Conservation (phyloP, 2,888 invertebrate species). For the Nymphalis c-album region DNA sequence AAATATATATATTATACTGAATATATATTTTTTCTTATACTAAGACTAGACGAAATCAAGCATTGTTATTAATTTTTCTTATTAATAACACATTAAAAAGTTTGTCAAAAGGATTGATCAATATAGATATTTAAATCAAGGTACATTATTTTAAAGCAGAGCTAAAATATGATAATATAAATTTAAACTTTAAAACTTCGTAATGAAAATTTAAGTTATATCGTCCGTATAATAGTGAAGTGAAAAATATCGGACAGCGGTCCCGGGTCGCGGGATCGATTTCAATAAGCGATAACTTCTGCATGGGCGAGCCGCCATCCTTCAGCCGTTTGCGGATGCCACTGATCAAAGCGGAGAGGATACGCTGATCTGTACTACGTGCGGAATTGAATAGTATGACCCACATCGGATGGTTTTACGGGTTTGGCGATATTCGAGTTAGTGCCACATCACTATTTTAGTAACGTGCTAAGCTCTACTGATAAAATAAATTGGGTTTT, state of each 20-base stretch:
- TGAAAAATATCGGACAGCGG: slow-evolving; percentile 38
- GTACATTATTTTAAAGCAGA: not conserved
- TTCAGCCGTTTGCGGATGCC: slow-evolving; percentile 50
- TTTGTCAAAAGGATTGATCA: too few relatives aligned
- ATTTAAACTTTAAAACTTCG: not conserved
- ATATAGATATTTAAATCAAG: not conserved
- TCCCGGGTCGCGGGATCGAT: slow-evolving; percentile 54
- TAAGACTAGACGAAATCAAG: too few relatives aligned
- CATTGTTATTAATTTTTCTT: too few relatives aligned
- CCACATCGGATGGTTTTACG: slow-evolving; percentile 20
- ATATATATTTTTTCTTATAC: too few relatives aligned
- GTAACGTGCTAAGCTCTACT: not conserved
- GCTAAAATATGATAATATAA: not conserved
- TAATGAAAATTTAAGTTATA: slow-evolving; percentile 29
- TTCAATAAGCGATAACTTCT: slow-evolving; percentile 74
- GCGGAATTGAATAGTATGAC: slow-evolving; percentile 28
- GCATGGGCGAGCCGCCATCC: slow-evolving; percentile 56
- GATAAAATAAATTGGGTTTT: not conserved
- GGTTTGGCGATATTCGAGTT: slow-evolving; percentile 9
- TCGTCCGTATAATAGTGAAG: slow-evolving; percentile 30
- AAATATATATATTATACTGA: too few relatives aligned
- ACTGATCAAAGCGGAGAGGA: slow-evolving; percentile 40
- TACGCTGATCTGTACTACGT: slow-evolving; percentile 21
- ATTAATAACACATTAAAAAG: too few relatives aligned
- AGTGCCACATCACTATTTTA: slow-evolving; percentile 12